Percentiles rank a stretch among this genome's conserved stretches.
Conservation (phyloP, 2,888 invertebrate genomes). For the Mechanitis messenoides region DNA sequence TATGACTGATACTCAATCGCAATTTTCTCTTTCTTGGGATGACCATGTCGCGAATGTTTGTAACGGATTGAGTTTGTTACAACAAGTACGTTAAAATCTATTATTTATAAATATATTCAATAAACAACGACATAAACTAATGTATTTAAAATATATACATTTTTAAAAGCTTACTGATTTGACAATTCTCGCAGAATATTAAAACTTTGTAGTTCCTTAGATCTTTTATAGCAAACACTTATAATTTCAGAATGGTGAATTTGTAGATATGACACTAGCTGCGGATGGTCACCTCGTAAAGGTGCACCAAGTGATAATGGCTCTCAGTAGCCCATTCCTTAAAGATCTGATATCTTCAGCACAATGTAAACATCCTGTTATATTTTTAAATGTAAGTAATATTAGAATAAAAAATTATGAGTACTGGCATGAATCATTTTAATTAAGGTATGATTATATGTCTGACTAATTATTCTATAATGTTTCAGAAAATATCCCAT, state of each 20-base stretch:
- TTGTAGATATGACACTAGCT: conserved; percentile 70
- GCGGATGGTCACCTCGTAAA: conserved; percentile 68
- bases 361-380: conserved; percentile 61
- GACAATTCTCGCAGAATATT: too few species aligned
- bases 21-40: conserved; percentile 53
- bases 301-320: conserved; percentile 65
- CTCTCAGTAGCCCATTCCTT: conserved; percentile 66
- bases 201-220: neutral
- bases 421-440: too few species aligned
- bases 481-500: conserved; percentile 59
- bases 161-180: too few species aligned
- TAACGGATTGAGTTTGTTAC: conserved; percentile 49
- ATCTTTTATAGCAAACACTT: conserved; percentile 2
- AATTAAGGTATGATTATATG: neutral
- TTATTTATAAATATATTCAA: neutral
- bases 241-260: conserved; percentile 59
- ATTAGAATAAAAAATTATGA: too few species aligned
- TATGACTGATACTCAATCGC: conserved; percentile 29
- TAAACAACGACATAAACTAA: neutral
- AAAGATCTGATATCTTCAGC: conserved; percentile 61
- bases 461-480: neutral
- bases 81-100: conserved; percentile 44
- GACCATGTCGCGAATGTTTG: conserved; percentile 52
- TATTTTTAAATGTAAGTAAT: conserved; percentile 63
- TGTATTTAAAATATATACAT: too few species aligned